Conservation (phyloP, 2,797 vertebrate genomes). For the Peromyscus aztecus region DNA sequence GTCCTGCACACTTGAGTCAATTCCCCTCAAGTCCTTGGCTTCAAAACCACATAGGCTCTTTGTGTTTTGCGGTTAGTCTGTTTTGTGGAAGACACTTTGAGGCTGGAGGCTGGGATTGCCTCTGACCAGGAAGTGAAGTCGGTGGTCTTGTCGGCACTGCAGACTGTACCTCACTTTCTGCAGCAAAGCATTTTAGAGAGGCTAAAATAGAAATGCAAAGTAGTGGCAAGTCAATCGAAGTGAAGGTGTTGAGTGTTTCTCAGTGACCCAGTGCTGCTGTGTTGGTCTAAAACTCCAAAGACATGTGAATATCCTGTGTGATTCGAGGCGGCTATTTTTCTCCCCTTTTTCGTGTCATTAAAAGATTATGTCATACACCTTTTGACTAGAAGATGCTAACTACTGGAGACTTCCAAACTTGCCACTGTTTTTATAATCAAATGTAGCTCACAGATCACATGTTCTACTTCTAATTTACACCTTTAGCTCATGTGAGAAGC, state of each 20-base stretch:
- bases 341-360: background rate
- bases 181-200: conserved; percentile 43
- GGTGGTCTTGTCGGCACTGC: conserved; percentile 68
- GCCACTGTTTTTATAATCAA: conserved; percentile 57
- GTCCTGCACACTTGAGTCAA: conserved; percentile 46
- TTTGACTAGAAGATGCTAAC: conserved; percentile 40
- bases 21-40: background rate
- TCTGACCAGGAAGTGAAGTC: conserved; percentile 84
- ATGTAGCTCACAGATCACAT: background rate
- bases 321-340: background rate
- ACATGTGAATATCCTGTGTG: background rate
- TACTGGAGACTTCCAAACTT: conserved; percentile 28
- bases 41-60: conserved; percentile 72
- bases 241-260: background rate
- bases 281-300: conserved; percentile 62
- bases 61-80: conserved; percentile 76
- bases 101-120: conserved; percentile 81
- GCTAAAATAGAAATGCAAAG: conserved; percentile 59
- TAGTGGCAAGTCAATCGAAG: conserved; percentile 36
- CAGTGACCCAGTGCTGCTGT: background rate
- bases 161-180: conserved; percentile 70
- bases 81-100: conserved; percentile 78
- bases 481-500: background rate
- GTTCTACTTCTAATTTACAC: background rate
- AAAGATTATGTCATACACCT: conserved; percentile 52